Evolutionary conservation across 2,113 vertebrate genomes (phyloP).

Genomic region (Pachypanchax playfairii): DNA sequence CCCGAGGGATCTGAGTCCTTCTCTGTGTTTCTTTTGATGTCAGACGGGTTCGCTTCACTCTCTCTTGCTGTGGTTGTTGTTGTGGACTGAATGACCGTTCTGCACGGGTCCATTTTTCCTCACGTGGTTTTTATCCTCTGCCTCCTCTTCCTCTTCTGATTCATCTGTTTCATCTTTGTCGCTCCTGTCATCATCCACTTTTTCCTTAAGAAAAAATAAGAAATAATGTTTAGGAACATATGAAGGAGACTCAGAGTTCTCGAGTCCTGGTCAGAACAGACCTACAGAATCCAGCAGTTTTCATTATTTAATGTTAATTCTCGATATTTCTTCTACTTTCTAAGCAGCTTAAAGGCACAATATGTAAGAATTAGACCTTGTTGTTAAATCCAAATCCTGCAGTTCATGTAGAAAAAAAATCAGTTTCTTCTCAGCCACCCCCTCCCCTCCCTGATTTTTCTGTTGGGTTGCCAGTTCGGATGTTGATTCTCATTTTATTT

Average conservation of each 20-base stretch:
- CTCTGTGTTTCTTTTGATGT: conserved; percentile 13
- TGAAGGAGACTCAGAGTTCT: not conserved
- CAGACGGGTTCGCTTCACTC: conserved; percentile 60
- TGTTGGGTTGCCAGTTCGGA: no score
- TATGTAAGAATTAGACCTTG: no score
- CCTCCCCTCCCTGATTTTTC: no score
- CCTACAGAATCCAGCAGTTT: no score
- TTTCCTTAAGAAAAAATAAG: conserved; percentile 63
- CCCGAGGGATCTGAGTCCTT: conserved; percentile 54
- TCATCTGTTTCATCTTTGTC: conserved; percentile 93
- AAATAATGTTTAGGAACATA: not conserved
- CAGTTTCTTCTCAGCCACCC: no score
- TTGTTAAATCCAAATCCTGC: no score
- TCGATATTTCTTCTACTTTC: no score
- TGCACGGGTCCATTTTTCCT: conserved; percentile 82
- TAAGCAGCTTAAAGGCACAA: no score
- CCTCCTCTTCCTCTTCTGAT: conserved; percentile 85
- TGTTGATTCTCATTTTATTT: no score
- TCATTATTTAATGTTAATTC: no score
- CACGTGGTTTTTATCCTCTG: conserved; percentile 69
- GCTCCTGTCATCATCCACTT: conserved; percentile 90
- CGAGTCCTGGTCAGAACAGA: not conserved
- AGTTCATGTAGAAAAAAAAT: no score
- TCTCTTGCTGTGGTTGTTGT: conserved; percentile 88
- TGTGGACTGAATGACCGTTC: conserved; percentile 86